Base-by-base conservation (phyloP, 1,140 invertebrate genomes). In the Episyrphus balteatus region DNA sequence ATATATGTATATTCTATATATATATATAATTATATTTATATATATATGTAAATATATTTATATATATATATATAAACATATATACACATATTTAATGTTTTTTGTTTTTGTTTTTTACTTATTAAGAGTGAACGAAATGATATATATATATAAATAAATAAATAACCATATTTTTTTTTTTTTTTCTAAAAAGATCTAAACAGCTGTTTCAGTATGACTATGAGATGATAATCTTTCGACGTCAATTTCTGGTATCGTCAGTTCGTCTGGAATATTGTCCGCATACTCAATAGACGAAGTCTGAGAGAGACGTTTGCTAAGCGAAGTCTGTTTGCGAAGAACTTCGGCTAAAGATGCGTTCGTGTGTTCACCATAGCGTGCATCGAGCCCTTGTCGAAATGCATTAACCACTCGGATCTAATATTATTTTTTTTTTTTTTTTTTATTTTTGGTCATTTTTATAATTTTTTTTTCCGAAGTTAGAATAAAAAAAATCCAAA, bases 381-480 rank as follows among this genome's bases (percentile, higher is more conserved):
- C 80, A 79, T 97, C 92, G 77, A 96, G 81, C 71, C 91, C 92
- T 82, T 95, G 92, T 73, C 93, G 91, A 81, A 97, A 97, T 77
- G 93, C 93, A 80, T 97, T 96, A 76, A 96, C 92, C 81, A 96
- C 93, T 79, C 93, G 91, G 74, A 97, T 96, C 92, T 94, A 84
- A 62, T 84, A 6, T 41, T 41, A 6, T 13, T 6, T 41, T 41
- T 17, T 41, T 41, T 41, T 17, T 14, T 6, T 17, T 17, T 41
- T 41, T 9, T 41, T 41, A 14, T 6, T 41, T 41, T 13, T 6
- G 5, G 3, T 37, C 13, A 15, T 15, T 5, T 26, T 8, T 5
- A 26, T 26, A 26, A 26, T 5, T 26, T 5, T 26, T n/a, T n/a
- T 26, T 26, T 26, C 21, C 21, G 8, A 3, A 26, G 21, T 26